Evolutionary conservation across 2,888 invertebrate genomes (phyloP), one percentile per base, ranked within the genome.

Genomic region (Dascillus cervinus): DNA sequence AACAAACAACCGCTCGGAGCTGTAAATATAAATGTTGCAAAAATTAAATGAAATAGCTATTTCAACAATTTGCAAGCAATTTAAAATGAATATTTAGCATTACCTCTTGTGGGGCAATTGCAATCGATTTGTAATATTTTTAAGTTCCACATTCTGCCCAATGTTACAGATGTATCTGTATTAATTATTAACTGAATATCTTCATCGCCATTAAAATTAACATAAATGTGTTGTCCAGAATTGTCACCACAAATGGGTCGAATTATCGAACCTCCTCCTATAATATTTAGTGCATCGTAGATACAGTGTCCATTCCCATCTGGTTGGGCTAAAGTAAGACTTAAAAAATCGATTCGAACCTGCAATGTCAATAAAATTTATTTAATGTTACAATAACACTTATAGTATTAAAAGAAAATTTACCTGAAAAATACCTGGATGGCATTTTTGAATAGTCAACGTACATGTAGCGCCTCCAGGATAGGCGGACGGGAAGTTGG

Each of bases 181-280:
- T 77, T 73, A 9, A 87, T 65, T 0, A 76, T 70, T 24, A 87
- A 72, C 3, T 73, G 77, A 20, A 87, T 82, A 0, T 82, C 73
- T 11, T 67, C 67, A 11, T 74, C 72, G 1, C 75, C 77, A 49
- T 79, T 76, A 51, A 87, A 86, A 55, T 82, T 79, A 1, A 85
- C 72, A 50, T 81, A 86, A 13, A 86, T 70, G 48, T 83, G 82
- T 57, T 87, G 82, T 1, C 85, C 86, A 1, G 79, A 75, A 59
- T 86, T 83, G 55, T 83, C 82, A 0, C 89, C 89, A 55, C 89
- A 90, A 36, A 90, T 72, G 0, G 84, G 80, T 0, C 83, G 84
- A 3, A 82, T 74, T 3, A 68, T 59, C 0, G 80, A 77, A 32
- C 79, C 76, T 1, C 80, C 79, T 1, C 84, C 83, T 0, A 77